phyloP scores from a whole-genome alignment of 2,797 vertebrate genomes.

The Micropoecilia bifurca region DNA sequence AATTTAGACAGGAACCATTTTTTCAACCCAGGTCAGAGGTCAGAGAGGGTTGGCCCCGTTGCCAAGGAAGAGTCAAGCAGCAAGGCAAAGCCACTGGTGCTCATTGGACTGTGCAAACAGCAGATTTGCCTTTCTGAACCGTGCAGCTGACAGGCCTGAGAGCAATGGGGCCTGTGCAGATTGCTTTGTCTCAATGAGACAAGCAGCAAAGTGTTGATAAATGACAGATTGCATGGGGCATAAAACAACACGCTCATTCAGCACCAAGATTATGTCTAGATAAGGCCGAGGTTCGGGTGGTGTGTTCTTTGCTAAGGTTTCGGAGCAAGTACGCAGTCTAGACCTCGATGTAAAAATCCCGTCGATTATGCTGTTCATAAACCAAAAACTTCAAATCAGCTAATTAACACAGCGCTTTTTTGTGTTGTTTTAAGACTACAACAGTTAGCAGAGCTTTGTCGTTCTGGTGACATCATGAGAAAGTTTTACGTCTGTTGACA shows the following conservation, averaged over 20 bases:
- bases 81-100: slow-evolving; percentile 57
- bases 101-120: slow-evolving; percentile 71
- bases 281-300: slow-evolving; percentile 22
- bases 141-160: slow-evolving; percentile 63
- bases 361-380: neutral
- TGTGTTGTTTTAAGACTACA: slow-evolving; percentile 8
- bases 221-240: slow-evolving; percentile 55
- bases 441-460: slow-evolving; percentile 13
- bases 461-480: slow-evolving; percentile 83
- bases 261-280: slow-evolving; percentile 44
- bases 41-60: slow-evolving; percentile 63
- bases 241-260: slow-evolving; percentile 56
- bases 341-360: neutral
- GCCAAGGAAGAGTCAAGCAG: slow-evolving; percentile 62
- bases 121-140: slow-evolving; percentile 49
- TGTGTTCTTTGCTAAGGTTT: slow-evolving; percentile 53
- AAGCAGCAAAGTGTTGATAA: slow-evolving; percentile 43
- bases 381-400: slow-evolving; percentile 1
- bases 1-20: slow-evolving; percentile 69
- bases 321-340: neutral
- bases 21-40: slow-evolving; percentile 59
- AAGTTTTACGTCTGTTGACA: slow-evolving; percentile 75
- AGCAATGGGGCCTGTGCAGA: slow-evolving; percentile 44
- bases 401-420: slow-evolving; percentile 6
- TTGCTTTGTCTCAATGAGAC: slow-evolving; percentile 53